Conservation (phyloP, 2,113 vertebrate genomes). For the Dicerorhinus sumatrensis region DNA sequence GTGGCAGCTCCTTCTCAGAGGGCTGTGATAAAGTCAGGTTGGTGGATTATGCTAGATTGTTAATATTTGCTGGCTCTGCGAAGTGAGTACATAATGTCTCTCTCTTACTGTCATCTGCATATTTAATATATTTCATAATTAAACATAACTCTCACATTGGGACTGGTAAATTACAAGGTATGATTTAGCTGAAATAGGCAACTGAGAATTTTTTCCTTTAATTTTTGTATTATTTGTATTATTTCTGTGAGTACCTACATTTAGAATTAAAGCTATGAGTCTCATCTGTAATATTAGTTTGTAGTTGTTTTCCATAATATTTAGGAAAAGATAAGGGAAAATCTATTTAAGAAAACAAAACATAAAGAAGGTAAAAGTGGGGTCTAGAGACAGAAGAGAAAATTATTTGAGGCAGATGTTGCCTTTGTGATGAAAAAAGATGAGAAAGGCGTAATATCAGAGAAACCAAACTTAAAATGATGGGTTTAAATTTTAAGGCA, state of each 20-base stretch:
- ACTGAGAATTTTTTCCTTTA: not conserved
- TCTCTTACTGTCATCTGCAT: not conserved
- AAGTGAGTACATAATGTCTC: not conserved
- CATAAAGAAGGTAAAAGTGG: not conserved
- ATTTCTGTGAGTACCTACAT: not conserved
- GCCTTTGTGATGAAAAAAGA: not conserved
- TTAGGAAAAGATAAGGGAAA: not conserved
- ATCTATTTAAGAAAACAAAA: slow-evolving; percentile 29
- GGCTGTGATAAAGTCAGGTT: not conserved
- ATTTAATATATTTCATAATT: slow-evolving; percentile 33
- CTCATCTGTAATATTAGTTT: not conserved
- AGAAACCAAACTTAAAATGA: not conserved
- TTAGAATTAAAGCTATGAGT: not conserved
- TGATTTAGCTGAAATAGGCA: not conserved
- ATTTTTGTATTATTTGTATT: not conserved
- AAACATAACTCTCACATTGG: not conserved
- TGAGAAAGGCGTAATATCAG: not conserved
- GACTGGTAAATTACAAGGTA: not conserved
- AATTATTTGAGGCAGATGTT: not conserved
- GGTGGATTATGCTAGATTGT: not conserved
- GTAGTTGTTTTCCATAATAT: not conserved
- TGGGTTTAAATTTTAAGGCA: slow-evolving; percentile 20
- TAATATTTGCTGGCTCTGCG: not conserved
- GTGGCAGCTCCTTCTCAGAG: not conserved
- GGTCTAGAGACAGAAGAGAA: not conserved